Evolutionary conservation across 2,113 vertebrate genomes (phyloP), one percentile per base, ranked within the genome.

Genomic region (Kryptolebias marmoratus): DNA sequence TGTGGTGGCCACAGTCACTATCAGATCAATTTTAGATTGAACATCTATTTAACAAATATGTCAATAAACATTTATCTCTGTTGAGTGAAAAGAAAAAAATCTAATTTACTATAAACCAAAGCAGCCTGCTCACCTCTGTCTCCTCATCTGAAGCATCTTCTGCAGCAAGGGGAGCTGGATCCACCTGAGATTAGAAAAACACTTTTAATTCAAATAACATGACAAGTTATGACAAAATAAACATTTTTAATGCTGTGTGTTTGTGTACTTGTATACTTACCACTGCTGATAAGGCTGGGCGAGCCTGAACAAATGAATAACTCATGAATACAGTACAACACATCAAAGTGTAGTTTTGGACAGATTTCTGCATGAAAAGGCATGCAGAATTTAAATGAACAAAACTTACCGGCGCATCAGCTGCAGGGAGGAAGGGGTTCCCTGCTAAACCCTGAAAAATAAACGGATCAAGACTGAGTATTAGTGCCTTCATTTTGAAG

Each of bases 131-230:
- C 53, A 92, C 92, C 78, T 88, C 81, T 5, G 8, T 28, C 76
- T 93, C 92, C 55, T 92, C 90, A 9, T 92, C 90, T 73, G 92
- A 93, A 27, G 3, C 68, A 0, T 92, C 88, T 62, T 59, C 87
- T 39, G 11, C 74, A 18, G 55, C 28, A 13, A 32, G 4, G 1
- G 74, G 55, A 63, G 82, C 79, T 7, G 69, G 11, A 16, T 57
- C 52, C 11, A 62, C 83, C 44, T 80, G 72, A 44, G 11, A 61
- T 11, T 42, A 69, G 47, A 66, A 48, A 2, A 56, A 67, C 16
- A 22, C 1, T 5, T 60, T 68, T n/a, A 67, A 39, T 12, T 54
- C 14, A 60, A 52, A 49, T 0, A 22, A 18, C 22, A 30, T 7
- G 1, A 18, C 39, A 1, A 54, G 49, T 47, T 30, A 4, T 60